A percentile compares a stretch with the other conserved stretches of the same genome.
Conservation (phyloP, 2,797 vertebrate genomes). For the Alauda arvensis region DNA sequence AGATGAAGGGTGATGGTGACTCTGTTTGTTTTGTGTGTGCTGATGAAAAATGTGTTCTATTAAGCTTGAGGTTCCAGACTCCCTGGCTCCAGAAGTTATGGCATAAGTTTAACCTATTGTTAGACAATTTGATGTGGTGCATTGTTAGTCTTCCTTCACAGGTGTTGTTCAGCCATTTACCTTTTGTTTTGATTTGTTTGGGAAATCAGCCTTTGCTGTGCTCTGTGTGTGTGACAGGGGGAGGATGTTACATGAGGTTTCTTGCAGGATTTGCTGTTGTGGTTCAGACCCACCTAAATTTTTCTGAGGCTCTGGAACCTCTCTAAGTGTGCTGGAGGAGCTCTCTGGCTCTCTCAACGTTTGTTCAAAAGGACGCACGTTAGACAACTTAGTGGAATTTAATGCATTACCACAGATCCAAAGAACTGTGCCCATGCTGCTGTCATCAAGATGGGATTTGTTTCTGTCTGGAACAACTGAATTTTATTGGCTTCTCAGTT, state of each 20-base stretch:
- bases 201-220: neutral
- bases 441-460: accelerated
- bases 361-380: neutral
- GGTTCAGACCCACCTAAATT: neutral
- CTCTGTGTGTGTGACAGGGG: neutral
- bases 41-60: neutral
- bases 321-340: neutral
- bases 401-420: neutral
- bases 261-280: accelerated
- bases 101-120: neutral
- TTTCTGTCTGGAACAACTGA: neutral
- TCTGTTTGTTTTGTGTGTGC: neutral
- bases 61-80: conserved; percentile 32
- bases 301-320: neutral
- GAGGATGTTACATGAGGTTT: neutral
- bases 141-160: neutral
- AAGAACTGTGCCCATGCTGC: neutral
- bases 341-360: neutral
- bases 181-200: neutral
- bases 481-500: neutral
- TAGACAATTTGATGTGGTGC: neutral
- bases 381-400: neutral
- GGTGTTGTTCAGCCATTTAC: neutral
- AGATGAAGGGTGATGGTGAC: neutral
- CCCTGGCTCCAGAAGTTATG: neutral